phyloP scores from a whole-genome alignment of 2,797 vertebrate species.

The Buceros bicornis region DNA sequence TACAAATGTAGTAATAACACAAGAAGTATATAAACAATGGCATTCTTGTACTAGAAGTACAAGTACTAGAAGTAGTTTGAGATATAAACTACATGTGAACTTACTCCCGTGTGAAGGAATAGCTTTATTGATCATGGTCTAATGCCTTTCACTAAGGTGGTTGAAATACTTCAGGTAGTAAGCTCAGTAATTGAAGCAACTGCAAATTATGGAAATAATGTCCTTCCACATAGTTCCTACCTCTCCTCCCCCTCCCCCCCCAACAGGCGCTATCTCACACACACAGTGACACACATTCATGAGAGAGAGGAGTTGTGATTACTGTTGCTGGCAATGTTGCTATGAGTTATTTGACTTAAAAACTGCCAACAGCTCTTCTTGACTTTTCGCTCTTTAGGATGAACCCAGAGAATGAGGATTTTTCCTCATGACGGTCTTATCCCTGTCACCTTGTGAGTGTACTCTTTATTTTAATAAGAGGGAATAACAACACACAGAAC shows the following conservation, averaged over 20 bases:
- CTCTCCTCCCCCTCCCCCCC: not conserved
- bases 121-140: not conserved
- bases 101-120: not conserved
- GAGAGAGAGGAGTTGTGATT: not conserved
- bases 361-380: not conserved
- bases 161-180: not conserved
- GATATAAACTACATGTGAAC: not conserved
- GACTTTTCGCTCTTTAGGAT: not conserved
- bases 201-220: not conserved
- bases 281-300: accelerated
- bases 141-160: not conserved
- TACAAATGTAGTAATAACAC: not conserved
- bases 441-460: not conserved
- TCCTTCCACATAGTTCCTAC: not conserved
- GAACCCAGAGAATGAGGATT: not conserved
- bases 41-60: not conserved
- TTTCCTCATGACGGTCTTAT: not conserved
- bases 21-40: not conserved
- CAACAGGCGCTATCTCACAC: no score
- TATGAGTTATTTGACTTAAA: not conserved
- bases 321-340: not conserved
- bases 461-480: not conserved
- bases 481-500: not conserved
- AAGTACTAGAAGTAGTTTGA: not conserved
- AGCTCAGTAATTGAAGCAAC: not conserved